These are phyloP conservation scores for Himalopsyche kuldschensis DNA, from an alignment of 2,888 invertebrate species.

Conservation along the genomic window DNA sequence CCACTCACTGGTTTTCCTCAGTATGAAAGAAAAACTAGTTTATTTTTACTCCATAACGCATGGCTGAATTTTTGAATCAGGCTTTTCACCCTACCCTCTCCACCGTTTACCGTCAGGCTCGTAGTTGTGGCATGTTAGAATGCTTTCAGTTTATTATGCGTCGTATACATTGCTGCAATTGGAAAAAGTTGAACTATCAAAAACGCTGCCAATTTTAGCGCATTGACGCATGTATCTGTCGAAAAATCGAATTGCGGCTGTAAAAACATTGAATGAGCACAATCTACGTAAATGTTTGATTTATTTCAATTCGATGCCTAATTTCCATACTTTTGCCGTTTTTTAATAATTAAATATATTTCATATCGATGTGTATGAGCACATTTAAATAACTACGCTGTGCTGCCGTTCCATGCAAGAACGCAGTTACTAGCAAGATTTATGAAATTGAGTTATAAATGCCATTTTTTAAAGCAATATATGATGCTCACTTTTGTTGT, in stretches of 20 bases:
- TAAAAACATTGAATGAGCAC: too few relatives aligned
- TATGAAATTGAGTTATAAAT: too few relatives aligned
- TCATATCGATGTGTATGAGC: too few relatives aligned
- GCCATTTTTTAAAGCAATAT: too few relatives aligned
- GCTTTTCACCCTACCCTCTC: background rate
- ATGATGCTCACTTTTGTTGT: too few relatives aligned
- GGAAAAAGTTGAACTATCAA: background rate
- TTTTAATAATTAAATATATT: too few relatives aligned
- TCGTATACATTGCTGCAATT: background rate
- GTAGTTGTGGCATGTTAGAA: background rate
- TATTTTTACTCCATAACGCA: constrained; percentile 17
- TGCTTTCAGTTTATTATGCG: background rate
- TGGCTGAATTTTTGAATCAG: constrained; percentile 34
- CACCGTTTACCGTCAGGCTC: background rate
- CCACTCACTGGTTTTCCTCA: background rate
- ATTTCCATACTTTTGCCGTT: too few relatives aligned
- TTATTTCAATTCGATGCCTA: too few relatives aligned
- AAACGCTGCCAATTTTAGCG: background rate
- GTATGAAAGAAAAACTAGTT: background rate
- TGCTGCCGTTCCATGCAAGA: too few relatives aligned
- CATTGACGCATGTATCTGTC: background rate
- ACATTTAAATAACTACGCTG: too few relatives aligned
- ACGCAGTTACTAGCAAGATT: too few relatives aligned
- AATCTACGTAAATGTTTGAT: too few relatives aligned
- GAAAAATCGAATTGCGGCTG: background rate